Conservation (phyloP, 2,113 vertebrate species). For the Pteruthius melanotis region DNA sequence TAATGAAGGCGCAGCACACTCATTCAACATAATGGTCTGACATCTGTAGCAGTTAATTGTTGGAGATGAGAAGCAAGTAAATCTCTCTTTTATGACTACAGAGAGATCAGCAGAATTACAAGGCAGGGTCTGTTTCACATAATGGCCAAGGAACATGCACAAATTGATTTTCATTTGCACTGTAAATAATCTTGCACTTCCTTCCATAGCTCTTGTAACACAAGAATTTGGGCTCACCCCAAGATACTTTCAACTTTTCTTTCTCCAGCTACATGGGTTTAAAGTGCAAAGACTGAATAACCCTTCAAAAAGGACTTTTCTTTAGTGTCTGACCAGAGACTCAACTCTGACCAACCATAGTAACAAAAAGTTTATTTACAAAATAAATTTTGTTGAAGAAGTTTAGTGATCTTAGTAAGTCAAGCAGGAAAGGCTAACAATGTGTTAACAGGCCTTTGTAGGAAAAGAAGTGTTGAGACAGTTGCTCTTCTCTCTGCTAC, state of each 20-base stretch:
- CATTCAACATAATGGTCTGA: neutral
- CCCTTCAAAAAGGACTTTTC: neutral
- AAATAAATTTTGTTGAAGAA: neutral
- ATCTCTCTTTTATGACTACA: neutral
- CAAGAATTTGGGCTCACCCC: neutral
- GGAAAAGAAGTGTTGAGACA: neutral
- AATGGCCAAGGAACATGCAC: neutral
- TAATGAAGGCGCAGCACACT: neutral
- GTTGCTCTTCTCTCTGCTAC: neutral
- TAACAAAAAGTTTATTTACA: constrained; percentile 32
- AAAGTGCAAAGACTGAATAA: constrained; percentile 4
- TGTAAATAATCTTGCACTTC: neutral
- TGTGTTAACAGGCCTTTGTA: neutral
- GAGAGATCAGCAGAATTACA: neutral
- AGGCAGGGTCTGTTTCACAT: constrained; percentile 5
- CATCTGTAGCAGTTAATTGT: neutral
- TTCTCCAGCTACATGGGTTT: neutral
- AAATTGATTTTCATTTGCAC: constrained; percentile 12
- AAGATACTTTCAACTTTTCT: neutral
- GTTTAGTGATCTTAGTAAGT: neutral
- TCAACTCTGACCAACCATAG: neutral
- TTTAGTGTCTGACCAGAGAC: neutral
- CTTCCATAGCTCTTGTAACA: neutral
- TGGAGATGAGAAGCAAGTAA: neutral
- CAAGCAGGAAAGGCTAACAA: neutral